Evolutionary conservation across 2,113 vertebrate genomes (phyloP).

Genomic region (Otocyon megalotis): DNA sequence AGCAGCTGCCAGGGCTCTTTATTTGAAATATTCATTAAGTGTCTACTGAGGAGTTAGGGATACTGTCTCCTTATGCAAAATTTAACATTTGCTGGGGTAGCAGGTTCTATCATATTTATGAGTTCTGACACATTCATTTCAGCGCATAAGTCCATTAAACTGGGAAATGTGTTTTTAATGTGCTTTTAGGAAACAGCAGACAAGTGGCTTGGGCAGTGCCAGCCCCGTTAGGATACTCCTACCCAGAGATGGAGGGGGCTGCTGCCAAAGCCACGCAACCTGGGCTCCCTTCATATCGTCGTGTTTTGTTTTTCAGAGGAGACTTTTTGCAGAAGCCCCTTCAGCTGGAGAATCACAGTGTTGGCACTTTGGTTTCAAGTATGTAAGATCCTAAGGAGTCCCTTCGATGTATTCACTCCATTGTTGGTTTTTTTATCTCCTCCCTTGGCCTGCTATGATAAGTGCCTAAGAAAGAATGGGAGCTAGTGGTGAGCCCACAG

Average conservation of each 20-base stretch:
- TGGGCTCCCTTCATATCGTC: background rate
- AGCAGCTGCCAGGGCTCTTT: background rate
- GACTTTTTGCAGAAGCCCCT: background rate
- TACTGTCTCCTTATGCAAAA: constrained; percentile 26
- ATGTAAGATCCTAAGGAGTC: background rate
- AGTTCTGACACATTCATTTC: constrained; percentile 33
- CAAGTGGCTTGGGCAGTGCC: background rate
- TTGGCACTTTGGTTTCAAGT: background rate
- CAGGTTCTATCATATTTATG: constrained; percentile 23
- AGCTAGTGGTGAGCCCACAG: background rate
- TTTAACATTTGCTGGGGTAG: background rate
- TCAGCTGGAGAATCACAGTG: background rate
- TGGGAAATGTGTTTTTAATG: constrained; percentile 74
- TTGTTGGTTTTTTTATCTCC: background rate
- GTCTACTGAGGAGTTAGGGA: constrained; percentile 36
- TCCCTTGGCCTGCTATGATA: background rate
- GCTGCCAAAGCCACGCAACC: background rate
- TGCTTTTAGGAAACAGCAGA: constrained; percentile 53
- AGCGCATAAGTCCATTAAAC: constrained; percentile 54
- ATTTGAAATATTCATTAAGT: constrained; percentile 74
- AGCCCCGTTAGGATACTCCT: constrained; percentile 26
- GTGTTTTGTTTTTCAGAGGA: background rate
- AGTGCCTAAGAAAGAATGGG: background rate
- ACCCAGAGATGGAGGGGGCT: constrained; percentile 16
- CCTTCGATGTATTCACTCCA: background rate